Evolutionary conservation across 2,888 invertebrate genomes (phyloP), one percentile per base, ranked within the genome.

Genomic region (Spodoptera picta): DNA sequence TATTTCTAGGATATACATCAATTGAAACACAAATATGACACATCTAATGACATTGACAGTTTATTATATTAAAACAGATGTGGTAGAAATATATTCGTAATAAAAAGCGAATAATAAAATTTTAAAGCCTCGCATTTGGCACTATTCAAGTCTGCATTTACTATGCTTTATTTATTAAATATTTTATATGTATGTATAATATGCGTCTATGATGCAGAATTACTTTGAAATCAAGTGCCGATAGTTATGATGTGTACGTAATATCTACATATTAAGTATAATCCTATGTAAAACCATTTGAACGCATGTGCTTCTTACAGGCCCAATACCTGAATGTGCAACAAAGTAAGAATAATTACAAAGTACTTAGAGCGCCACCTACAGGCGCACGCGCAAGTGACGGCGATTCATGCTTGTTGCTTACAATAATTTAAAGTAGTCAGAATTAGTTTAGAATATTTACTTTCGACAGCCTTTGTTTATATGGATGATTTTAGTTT

Each of bases 261-360:
- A 51, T 31, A 58, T 60, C 49, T 60, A 62, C 11, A 23, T 62
- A 44, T 31, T 54, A 14, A 59, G 19, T 10, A 57, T 12, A 51
- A 49, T 24, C 14, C 19, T 27, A 55, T 11, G 27, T 49, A 47
- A 45, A 41, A 55, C 47, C 56, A 49, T 63, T 44, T 19, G 12
- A 52, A 63, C 19, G 31, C 43, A 65, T 82, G 82, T 84, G 83
- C 79, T 82, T 80, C 82, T 83, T 86, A 81, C 81, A 83, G 83
- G 78, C 64, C 65, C 55, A 42, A 68, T 68, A 77, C 10, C 51
- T 7, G 49, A 52, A 55, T 11, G n/a, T 51, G 27, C 44, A 48
- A 43, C 44, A 60, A 60, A 57, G 65, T 23, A 59, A 62, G 5
- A 57, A 31, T 31, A 52, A 11, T 53, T 27, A n/a, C 2, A 53